Evolutionary conservation across 1,140 invertebrate species (phyloP), one percentile per base, ranked within the genome.

Genomic region (Tetramorium simillimum): DNA sequence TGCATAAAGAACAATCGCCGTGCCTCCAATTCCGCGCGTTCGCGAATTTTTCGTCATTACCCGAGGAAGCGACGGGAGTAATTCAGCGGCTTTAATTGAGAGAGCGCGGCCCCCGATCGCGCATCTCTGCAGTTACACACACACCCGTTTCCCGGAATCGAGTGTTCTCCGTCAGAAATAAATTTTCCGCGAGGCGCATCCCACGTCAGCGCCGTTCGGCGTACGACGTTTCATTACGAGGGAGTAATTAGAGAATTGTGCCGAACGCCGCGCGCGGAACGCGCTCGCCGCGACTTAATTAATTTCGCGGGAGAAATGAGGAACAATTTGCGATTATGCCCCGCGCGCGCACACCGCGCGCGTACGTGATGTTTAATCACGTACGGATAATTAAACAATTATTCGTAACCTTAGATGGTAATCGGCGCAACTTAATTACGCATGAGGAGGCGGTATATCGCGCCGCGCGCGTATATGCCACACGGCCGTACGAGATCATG

Each of bases 381-480:
- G 69, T 73, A 84, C 51, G 69, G 80, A 84, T 84, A 84, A 84
- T 84, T 84, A 84, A 84, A 84, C 80, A 84, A 84, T 84, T 84
- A 84, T 84, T 84, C 80, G 80, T 84, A 84, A 84, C 69, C 80
- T 75, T 60, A 84, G 80, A 84, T 84, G 14, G 28, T 84, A 84
- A 84, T 84, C 80, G 80, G 69, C 53, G 80, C 53, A 53, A 84
- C 80, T 84, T 84, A 84, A 84, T 84, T 84, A 84, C 80, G 69
- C 69, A 49, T 56, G 49, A 53, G 40, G 33, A 81, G 69, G 69
- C 43, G 53, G 53, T 75, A 60, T 75, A 84, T 84, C 53, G 80
- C 80, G 53, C 40, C 40, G 65, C 49, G 63, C 5, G 12, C 5
- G 1, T 84, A 73, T 28, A 73, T 28, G 80, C 43, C 60, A 60